Conservation (phyloP, 1,140 invertebrate species). For the Protaetia brevitarsis region DNA sequence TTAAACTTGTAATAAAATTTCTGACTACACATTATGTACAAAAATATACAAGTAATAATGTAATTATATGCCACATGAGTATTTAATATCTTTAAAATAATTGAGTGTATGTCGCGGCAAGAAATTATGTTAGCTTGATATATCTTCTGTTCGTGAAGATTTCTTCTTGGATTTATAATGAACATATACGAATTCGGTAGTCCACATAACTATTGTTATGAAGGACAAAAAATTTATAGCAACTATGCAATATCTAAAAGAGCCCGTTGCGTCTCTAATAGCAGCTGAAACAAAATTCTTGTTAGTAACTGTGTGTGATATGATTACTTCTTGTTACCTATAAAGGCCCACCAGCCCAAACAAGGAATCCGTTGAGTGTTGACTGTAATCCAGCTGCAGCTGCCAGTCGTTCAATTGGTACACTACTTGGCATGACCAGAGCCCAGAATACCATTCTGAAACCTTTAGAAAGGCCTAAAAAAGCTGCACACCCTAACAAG, state of each 20-base stretch:
- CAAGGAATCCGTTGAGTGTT: constrained; percentile 54
- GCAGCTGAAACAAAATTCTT: constrained; percentile 21
- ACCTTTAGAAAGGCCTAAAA: constrained; percentile 62
- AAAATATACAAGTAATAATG: no score
- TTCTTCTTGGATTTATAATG: constrained; percentile 7
- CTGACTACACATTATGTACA: no score
- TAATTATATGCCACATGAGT: no score
- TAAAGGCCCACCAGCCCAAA: constrained; percentile 37
- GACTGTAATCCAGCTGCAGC: constrained; percentile 63
- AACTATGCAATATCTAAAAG: not conserved
- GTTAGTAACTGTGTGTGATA: constrained; percentile 4
- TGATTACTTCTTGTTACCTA: constrained; percentile 21
- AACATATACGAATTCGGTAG: not conserved
- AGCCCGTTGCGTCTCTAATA: not conserved
- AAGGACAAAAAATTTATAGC: constrained; percentile 8
- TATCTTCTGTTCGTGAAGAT: not conserved
- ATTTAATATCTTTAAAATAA: no score
- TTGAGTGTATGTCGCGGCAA: no score
- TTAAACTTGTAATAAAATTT: no score
- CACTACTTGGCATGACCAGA: constrained; percentile 62
- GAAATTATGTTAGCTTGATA: not conserved
- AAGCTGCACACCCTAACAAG: constrained; percentile 49
- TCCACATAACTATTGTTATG: constrained; percentile 1
- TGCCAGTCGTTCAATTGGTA: constrained; percentile 60
- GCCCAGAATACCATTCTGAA: constrained; percentile 65